Evolutionary conservation across 2,888 invertebrate genomes (phyloP).

Genomic region (Drosophila emarginata): DNA sequence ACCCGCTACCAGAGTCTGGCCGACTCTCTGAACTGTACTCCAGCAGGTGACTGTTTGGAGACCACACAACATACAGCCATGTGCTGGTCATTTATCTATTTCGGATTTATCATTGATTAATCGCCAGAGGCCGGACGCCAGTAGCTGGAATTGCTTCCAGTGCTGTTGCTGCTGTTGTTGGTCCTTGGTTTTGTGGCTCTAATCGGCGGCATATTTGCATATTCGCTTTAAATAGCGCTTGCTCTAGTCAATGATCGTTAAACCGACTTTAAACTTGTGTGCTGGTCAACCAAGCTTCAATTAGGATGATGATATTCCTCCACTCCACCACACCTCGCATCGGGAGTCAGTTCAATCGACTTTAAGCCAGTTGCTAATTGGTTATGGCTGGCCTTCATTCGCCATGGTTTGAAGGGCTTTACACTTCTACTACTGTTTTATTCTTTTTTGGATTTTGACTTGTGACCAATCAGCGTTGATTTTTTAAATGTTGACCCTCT

Average conservation of each 20-base stretch:
- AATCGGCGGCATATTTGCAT: conserved; percentile 77
- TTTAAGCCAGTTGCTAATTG: conserved; percentile 60
- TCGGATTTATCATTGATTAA: conserved; percentile 79
- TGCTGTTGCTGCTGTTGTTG: conserved; percentile 14
- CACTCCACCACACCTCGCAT: neutral
- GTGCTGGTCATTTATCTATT: conserved; percentile 75
- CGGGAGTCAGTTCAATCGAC: conserved; percentile 42
- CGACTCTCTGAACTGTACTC: conserved; percentile 3
- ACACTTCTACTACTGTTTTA: conserved; percentile 9
- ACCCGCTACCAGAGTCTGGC: conserved; percentile 53
- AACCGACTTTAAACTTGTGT: conserved; percentile 55
- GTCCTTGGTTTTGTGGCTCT: conserved; percentile 38
- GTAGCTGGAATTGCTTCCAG: conserved; percentile 20
- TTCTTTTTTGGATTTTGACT: conserved; percentile 47
- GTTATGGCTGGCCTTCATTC: conserved; percentile 47
- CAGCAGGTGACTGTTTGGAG: conserved; percentile 25
- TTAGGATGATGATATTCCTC: neutral
- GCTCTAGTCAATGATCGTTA: conserved; percentile 73
- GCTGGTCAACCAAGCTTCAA: neutral
- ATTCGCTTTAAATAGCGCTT: conserved; percentile 73
- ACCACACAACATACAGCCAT: conserved; percentile 71
- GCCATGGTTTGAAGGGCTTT: conserved; percentile 56
- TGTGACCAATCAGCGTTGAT: conserved; percentile 67
- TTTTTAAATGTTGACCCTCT: conserved; percentile 31
- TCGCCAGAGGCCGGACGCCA: conserved; percentile 58